Evolutionary conservation across 2,888 invertebrate genomes (phyloP).

Genomic region (Drosophila merina): DNA sequence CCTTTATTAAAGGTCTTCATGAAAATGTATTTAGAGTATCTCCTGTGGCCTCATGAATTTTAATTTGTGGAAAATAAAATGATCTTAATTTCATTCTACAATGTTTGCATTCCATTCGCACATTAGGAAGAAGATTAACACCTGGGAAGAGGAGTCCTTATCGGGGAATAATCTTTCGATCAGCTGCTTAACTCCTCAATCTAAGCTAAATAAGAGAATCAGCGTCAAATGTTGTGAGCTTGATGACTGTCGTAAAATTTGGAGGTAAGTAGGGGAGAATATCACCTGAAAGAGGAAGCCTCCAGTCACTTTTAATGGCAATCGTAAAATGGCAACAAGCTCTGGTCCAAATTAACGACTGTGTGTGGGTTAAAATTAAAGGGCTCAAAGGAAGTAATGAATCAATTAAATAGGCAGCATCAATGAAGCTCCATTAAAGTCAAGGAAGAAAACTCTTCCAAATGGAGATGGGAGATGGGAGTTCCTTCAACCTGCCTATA

Average conservation of each 20-base stretch:
- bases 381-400: constrained; percentile 60
- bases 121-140: constrained; percentile 63
- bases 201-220: constrained; percentile 41
- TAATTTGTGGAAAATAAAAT: constrained; percentile 56
- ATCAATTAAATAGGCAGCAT: constrained; percentile 54
- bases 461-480: constrained; percentile 4
- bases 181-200: constrained; percentile 22
- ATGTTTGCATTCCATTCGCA: constrained; percentile 64
- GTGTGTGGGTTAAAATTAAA: constrained; percentile 25
- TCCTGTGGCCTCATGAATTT: constrained; percentile 61
- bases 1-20: constrained; percentile 20
- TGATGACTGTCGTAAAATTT: constrained; percentile 56
- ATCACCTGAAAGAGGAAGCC: constrained; percentile 15
- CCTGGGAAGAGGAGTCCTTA: constrained; percentile 34
- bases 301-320: constrained; percentile 50
- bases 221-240: constrained; percentile 49
- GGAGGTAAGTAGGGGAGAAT: constrained; percentile 5
- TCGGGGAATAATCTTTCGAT: constrained; percentile 21
- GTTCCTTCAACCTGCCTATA: constrained; percentile 33
- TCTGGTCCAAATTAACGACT: constrained; percentile 57
- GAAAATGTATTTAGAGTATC: no score
- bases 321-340: constrained; percentile 63
- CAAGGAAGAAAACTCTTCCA: constrained; percentile 10
- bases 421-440: constrained; percentile 16
- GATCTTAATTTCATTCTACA: constrained; percentile 45